Conservation (phyloP, 2,888 invertebrate species). For the Lepidocyrtoides sp. region DNA sequence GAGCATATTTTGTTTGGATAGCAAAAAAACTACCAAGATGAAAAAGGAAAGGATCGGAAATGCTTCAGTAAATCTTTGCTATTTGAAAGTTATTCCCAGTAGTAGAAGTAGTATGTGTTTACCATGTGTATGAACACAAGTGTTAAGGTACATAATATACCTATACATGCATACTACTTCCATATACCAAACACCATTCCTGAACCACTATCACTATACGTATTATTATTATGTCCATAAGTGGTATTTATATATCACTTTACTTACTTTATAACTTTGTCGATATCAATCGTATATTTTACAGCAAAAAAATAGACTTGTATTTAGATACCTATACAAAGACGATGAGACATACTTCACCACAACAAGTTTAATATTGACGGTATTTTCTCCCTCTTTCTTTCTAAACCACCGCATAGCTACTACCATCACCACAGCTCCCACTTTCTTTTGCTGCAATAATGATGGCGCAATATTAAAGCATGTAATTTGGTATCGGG, state of each 20-base stretch:
- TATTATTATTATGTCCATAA: too few relatives aligned
- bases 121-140: not conserved
- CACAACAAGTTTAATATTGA: not conserved
- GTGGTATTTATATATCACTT: too few relatives aligned
- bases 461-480: constrained; percentile 35
- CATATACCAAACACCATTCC: too few relatives aligned
- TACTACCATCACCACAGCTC: not conserved
- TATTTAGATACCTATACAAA: not conserved
- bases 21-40: constrained; percentile 5
- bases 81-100: constrained; percentile 74
- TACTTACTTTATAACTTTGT: too few relatives aligned
- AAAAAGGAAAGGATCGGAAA: constrained; percentile 36
- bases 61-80: constrained; percentile 73
- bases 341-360: not conserved
- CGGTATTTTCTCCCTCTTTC: not conserved
- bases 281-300: too few relatives aligned
- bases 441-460: constrained; percentile 50
- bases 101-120: constrained; percentile 33
- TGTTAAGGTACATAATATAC: not conserved
- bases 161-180: not conserved
- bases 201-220: too few relatives aligned
- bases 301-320: not conserved
- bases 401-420: not conserved
- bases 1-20: not conserved
- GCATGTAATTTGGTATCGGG: constrained; percentile 17